phyloP scores from a whole-genome alignment of 2,888 invertebrate species.

The Cerceris rybyensis region DNA sequence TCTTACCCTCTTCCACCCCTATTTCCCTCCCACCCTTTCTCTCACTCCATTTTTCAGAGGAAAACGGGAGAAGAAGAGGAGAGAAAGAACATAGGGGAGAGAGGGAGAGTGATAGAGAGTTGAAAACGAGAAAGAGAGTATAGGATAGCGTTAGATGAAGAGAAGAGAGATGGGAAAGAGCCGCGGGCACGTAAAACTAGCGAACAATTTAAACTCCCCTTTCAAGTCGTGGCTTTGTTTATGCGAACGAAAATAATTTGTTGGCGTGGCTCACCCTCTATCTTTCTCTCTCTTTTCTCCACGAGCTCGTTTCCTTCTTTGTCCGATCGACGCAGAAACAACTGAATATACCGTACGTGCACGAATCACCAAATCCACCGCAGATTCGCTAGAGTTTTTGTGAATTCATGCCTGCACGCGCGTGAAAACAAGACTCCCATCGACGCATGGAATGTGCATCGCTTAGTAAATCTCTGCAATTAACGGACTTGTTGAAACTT shows the following conservation, averaged over 20 bases:
- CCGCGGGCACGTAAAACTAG: constrained; percentile 75
- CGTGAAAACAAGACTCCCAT: constrained; percentile 3
- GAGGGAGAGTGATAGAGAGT: constrained; percentile 12
- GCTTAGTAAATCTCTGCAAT: background rate
- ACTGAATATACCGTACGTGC: constrained; percentile 31
- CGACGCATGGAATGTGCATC: constrained; percentile 1
- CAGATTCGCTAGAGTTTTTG: constrained; percentile 4
- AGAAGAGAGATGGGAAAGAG: constrained; percentile 40
- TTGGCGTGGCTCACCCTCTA: constrained; percentile 36
- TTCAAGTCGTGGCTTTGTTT: constrained; percentile 79
- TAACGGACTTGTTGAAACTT: background rate
- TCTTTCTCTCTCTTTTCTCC: background rate
- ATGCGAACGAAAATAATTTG: constrained; percentile 77
- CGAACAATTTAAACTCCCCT: constrained; percentile 79
- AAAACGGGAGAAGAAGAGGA: constrained; percentile 8
- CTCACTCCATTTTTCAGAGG: constrained; percentile 3
- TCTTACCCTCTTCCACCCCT: background rate
- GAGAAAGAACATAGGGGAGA: constrained; percentile 9
- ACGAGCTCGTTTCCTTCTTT: constrained; percentile 5
- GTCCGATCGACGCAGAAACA: constrained; percentile 44
- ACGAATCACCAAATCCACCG: constrained; percentile 21
- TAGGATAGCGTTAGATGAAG: background rate
- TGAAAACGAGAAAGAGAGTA: background rate
- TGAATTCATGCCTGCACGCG: background rate
- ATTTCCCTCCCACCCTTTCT: background rate